Percentiles rank a stretch among this genome's conserved stretches.
Conservation (phyloP, 2,888 invertebrate species). For the Trilocha varians region DNA sequence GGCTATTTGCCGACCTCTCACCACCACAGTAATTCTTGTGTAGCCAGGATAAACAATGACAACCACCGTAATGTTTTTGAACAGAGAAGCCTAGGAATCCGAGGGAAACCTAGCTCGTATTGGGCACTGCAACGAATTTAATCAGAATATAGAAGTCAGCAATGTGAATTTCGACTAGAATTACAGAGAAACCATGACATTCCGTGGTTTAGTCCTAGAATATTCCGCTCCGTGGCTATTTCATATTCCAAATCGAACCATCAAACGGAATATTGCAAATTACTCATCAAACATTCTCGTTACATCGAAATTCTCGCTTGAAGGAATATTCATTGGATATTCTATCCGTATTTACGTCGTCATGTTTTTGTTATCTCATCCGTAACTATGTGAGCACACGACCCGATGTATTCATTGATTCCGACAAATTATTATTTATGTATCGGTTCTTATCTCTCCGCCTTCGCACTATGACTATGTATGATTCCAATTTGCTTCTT, state of each 20-base stretch:
- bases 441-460: background rate
- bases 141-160: no score
- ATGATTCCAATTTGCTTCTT: background rate
- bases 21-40: no score
- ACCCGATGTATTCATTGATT: slow-evolving; percentile 1
- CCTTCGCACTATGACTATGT: background rate
- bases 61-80: no score
- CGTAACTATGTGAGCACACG: background rate
- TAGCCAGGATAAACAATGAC: no score
- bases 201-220: no score
- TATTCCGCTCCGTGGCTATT: background rate
- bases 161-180: no score
- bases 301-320: background rate
- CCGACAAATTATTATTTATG: slow-evolving; percentile 2
- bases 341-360: background rate
- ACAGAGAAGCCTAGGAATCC: no score
- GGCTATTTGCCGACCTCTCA: no score
- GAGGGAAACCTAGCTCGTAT: no score
- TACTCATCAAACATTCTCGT: background rate
- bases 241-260: background rate
- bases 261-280: background rate
- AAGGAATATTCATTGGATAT: background rate
- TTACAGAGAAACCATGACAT: no score
- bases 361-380: background rate
- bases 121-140: no score